A percentile compares a stretch with the other conserved stretches of the same genome.
Conservation (phyloP, 1,140 invertebrate genomes). For the Drosophila repletoides region DNA sequence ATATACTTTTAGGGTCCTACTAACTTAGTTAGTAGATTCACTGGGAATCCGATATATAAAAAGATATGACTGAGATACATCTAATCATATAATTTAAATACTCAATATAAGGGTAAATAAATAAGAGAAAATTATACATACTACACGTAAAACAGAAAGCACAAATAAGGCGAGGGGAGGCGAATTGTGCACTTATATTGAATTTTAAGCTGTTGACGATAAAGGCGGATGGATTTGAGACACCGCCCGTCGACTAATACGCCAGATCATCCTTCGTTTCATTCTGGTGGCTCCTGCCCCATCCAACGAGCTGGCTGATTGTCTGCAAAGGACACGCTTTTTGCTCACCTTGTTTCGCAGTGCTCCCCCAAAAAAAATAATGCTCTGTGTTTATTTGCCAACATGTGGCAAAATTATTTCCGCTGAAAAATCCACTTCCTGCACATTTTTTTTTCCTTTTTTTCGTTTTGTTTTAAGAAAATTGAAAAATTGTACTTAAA, state of each 20-base stretch:
- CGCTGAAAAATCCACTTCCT: conserved; percentile 75
- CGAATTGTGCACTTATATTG: conserved; percentile 64
- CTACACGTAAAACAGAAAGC: neutral
- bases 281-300: neutral
- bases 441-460: conserved; percentile 31
- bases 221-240: conserved; percentile 51
- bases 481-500: conserved; percentile 53
- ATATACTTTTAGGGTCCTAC: no score
- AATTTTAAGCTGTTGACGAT: conserved; percentile 64
- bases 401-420: conserved; percentile 79
- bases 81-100: no score
- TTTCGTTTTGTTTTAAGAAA: conserved; percentile 49
- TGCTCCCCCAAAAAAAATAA: no score
- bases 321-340: conserved; percentile 44
- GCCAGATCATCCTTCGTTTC: neutral
- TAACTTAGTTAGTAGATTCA: no score
- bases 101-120: neutral
- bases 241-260: conserved; percentile 28
- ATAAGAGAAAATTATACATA: conserved; percentile 1
- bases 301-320: neutral
- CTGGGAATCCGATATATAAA: no score
- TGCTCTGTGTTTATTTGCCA: conserved; percentile 61
- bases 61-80: no score
- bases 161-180: conserved; percentile 11
- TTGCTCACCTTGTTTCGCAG: conserved; percentile 20